A percentile compares a stretch with the other conserved stretches of the same genome.
Evolutionary conservation across 1,140 invertebrate species (phyloP).

Genomic region (Fopius arisanus): DNA sequence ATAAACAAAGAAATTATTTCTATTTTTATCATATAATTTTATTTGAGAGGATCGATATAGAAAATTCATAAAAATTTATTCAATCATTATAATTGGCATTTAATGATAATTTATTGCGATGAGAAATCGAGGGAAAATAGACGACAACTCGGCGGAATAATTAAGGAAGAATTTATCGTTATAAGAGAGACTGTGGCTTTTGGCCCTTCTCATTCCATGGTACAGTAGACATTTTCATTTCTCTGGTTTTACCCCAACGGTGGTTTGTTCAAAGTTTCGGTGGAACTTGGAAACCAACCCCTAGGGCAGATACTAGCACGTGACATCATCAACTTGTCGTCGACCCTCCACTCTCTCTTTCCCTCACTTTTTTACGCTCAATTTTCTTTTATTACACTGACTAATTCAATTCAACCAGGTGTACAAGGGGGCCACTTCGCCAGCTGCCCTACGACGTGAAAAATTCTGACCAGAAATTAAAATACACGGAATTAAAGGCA

Average conservation of each 20-base stretch:
- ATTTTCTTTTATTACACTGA: slow-evolving; percentile 25
- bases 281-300: slow-evolving; percentile 11
- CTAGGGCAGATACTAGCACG: slow-evolving; percentile 15
- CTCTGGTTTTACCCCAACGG: neutral
- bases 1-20: no score
- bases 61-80: no score
- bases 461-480: slow-evolving; percentile 15
- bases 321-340: slow-evolving; percentile 23
- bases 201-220: slow-evolving; percentile 3
- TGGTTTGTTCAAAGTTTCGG: neutral
- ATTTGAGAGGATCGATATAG: no score
- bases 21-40: no score
- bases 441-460: slow-evolving; percentile 18
- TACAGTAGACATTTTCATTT: neutral
- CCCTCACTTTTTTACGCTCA: neutral
- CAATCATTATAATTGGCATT: no score
- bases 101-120: no score
- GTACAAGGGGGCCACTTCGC: slow-evolving; percentile 15
- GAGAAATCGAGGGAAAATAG: neutral
- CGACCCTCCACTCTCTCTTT: neutral
- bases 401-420: slow-evolving; percentile 28
- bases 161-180: slow-evolving; percentile 10
- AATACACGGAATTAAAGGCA: neutral
- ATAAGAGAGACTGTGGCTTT: neutral
- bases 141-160: slow-evolving; percentile 14